phyloP scores from a whole-genome alignment of 2,888 invertebrate species.

The Drosophila ustulata region DNA sequence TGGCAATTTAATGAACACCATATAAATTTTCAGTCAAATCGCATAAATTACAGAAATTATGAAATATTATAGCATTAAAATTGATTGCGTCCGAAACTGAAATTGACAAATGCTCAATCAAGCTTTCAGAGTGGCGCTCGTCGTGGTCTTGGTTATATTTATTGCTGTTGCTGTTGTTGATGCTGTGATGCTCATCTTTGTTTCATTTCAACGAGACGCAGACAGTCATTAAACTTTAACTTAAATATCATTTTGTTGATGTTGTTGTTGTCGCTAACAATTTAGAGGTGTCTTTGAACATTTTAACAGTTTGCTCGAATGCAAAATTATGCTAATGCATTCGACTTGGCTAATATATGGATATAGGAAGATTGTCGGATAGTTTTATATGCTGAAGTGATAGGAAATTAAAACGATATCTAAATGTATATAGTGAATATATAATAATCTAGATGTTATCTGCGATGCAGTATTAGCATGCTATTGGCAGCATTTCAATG shows the following conservation, averaged over 20 bases:
- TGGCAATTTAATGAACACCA: conserved; percentile 29
- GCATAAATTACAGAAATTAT: conserved; percentile 41
- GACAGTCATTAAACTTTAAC: conserved; percentile 59
- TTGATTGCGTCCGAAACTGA: conserved; percentile 48
- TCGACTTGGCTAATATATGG: conserved; percentile 20
- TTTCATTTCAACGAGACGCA: conserved; percentile 35
- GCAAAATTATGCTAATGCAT: conserved; percentile 57
- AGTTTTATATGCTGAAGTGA: neutral
- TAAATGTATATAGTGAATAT: neutral
- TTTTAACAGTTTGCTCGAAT: conserved; percentile 49
- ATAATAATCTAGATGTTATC: neutral
- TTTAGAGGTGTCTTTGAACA: conserved; percentile 40
- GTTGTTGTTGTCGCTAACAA: conserved; percentile 15
- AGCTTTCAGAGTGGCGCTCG: conserved; percentile 19
- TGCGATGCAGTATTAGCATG: neutral
- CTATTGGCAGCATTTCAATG: conserved; percentile 30
- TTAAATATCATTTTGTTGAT: conserved; percentile 21
- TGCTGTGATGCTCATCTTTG: conserved; percentile 26
- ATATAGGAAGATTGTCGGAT: conserved; percentile 15
- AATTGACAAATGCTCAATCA: conserved; percentile 59
- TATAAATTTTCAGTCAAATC: conserved; percentile 27
- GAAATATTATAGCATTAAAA: conserved; percentile 44
- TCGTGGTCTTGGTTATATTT: neutral
- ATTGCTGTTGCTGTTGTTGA: neutral
- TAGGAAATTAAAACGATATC: neutral